phyloP scores from a whole-genome alignment of 1,140 invertebrate genomes.

The Eufriesea mexicana region DNA sequence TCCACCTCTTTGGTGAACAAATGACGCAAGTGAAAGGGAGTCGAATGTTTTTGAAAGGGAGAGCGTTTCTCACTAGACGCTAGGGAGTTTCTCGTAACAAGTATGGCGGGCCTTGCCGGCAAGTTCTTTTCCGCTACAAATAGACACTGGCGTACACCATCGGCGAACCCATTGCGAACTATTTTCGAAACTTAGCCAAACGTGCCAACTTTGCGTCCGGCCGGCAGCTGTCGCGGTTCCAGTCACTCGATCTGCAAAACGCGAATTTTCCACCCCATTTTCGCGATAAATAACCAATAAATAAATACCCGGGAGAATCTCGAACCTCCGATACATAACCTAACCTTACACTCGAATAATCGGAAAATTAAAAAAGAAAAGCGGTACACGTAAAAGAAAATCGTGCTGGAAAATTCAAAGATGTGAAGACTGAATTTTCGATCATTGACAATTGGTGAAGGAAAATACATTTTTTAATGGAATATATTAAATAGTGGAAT shows the following conservation, averaged over 20 bases:
- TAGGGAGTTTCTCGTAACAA: constrained; percentile 44
- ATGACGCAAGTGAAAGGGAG: too few relatives aligned
- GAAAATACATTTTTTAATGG: too few relatives aligned
- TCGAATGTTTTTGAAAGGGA: not conserved
- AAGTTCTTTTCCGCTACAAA: constrained; percentile 63
- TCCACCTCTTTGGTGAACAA: not conserved
- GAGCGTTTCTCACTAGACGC: not conserved
- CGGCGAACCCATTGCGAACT: constrained; percentile 53
- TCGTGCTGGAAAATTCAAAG: too few relatives aligned
- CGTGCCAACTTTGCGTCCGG: constrained; percentile 62
- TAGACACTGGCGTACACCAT: constrained; percentile 57
- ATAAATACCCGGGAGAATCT: not conserved
- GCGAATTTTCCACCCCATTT: not conserved
- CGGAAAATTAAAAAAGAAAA: not conserved
- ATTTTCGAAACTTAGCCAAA: constrained; percentile 68
- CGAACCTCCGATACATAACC: not conserved
- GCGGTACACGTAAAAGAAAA: too few relatives aligned
- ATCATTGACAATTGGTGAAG: too few relatives aligned
- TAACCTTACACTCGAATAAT: not conserved
- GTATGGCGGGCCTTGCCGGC: constrained; percentile 40
- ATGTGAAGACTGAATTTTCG: too few relatives aligned
- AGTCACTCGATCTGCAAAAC: not conserved
- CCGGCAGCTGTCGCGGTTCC: constrained; percentile 33
- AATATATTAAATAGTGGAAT: not conserved
- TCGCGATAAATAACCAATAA: not conserved